Conservation (phyloP, 2,113 vertebrate genomes). For the Anolis sagrei region DNA sequence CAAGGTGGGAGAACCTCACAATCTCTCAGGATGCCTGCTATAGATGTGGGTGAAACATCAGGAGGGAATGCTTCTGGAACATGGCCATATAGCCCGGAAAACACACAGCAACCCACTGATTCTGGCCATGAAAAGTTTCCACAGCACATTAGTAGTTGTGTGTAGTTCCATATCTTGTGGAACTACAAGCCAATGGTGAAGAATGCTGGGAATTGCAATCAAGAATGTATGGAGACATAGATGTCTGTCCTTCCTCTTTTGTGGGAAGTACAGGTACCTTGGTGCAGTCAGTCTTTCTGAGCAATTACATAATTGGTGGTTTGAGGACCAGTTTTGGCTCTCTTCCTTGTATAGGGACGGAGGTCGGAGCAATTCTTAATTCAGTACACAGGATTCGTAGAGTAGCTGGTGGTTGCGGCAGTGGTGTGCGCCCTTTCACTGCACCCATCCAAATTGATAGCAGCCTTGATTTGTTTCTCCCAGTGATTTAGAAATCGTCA, state of each 20-base stretch:
- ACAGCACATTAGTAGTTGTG: no score
- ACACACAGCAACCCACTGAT: no score
- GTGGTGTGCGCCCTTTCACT: neutral
- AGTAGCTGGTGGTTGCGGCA: neutral
- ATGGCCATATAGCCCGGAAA: no score
- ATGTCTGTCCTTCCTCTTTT: neutral
- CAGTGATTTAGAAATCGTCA: slow-evolving; percentile 15
- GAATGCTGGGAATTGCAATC: no score
- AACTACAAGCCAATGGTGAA: no score
- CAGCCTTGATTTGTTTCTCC: slow-evolving; percentile 22
- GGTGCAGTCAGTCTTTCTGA: neutral
- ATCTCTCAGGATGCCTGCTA: no score
- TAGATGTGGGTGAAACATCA: no score
- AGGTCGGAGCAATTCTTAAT: neutral
- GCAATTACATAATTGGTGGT: neutral
- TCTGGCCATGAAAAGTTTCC: no score
- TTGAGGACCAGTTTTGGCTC: neutral
- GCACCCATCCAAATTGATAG: neutral
- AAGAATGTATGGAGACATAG: no score
- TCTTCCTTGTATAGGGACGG: neutral
- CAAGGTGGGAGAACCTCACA: no score
- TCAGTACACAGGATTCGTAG: neutral
- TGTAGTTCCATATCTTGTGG: no score
- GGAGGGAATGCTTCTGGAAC: no score
- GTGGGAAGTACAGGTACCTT: neutral